Percentiles rank a stretch among this genome's conserved stretches.
Evolutionary conservation across 1,140 invertebrate species (phyloP).

Genomic region (Tachypleus tridentatus): DNA sequence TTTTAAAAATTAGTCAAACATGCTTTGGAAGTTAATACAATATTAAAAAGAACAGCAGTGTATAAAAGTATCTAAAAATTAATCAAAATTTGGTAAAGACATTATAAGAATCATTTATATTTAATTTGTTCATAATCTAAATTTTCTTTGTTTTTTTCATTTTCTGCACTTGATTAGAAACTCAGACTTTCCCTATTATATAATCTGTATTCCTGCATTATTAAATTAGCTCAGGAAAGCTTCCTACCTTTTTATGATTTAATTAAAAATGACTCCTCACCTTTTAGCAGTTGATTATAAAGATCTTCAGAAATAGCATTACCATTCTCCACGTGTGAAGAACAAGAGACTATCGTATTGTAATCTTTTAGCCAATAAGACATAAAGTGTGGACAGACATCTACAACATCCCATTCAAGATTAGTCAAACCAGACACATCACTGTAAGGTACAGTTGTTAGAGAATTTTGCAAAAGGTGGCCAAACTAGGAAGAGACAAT

Average conservation of each 20-base stretch:
- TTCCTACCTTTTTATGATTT: not conserved
- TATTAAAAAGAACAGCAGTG: too few species aligned
- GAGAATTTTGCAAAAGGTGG: constrained; percentile 61
- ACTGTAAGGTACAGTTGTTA: constrained; percentile 63
- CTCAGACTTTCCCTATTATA: too few species aligned
- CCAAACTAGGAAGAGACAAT: constrained; percentile 51
- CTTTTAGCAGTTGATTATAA: constrained; percentile 47
- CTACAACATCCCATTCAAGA: constrained; percentile 80
- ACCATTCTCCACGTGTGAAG: constrained; percentile 52
- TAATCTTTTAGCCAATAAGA: constrained; percentile 64
- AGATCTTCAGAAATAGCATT: constrained; percentile 52
- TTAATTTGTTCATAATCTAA: too few species aligned
- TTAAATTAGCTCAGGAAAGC: too few species aligned
- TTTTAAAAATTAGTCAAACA: too few species aligned
- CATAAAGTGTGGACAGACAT: constrained; percentile 66
- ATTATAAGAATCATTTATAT: too few species aligned
- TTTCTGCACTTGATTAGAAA: too few species aligned
- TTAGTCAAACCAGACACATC: constrained; percentile 71
- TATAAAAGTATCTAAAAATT: too few species aligned
- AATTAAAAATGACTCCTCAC: constrained; percentile 22
- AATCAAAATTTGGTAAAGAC: too few species aligned
- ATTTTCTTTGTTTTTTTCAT: too few species aligned
- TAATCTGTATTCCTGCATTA: too few species aligned
- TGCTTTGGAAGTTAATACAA: too few species aligned
- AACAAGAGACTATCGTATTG: constrained; percentile 48